phyloP scores from a whole-genome alignment of 2,888 invertebrate species.

The Tiliacea aurago region DNA sequence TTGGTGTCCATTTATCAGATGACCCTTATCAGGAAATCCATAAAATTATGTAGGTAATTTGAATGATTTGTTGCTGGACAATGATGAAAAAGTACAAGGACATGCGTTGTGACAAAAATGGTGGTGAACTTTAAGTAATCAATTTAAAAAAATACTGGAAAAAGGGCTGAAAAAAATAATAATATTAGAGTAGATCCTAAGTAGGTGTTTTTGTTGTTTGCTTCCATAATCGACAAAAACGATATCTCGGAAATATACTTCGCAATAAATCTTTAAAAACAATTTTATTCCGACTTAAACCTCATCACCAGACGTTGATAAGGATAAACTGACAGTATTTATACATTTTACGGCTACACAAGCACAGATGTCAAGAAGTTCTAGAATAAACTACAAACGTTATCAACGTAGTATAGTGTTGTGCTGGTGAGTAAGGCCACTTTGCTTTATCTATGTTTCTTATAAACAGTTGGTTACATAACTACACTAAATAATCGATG shows the following conservation, averaged over 20 bases:
- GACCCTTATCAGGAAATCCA: constrained; percentile 21
- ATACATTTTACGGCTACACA: constrained; percentile 43
- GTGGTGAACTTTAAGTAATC: background rate
- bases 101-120: background rate
- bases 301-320: constrained; percentile 39
- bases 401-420: constrained; percentile 51
- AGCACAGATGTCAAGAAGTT: constrained; percentile 55
- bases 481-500: constrained; percentile 53
- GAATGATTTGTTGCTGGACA: background rate
- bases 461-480: constrained; percentile 59
- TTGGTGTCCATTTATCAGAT: background rate
- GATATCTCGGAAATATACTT: background rate
- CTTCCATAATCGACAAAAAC: constrained; percentile 1
- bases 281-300: constrained; percentile 29
- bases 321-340: constrained; percentile 49
- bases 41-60: constrained; percentile 24
- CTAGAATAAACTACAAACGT: constrained; percentile 57
- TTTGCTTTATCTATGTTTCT: constrained; percentile 51
- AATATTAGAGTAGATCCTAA: background rate
- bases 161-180: background rate
- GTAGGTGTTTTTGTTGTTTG: background rate
- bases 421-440: constrained; percentile 40
- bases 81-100: constrained; percentile 15
- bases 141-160: background rate
- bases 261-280: constrained; percentile 25